Evolutionary conservation across 2,797 vertebrate species (phyloP).

Genomic region (Sebastes melanostomus): DNA sequence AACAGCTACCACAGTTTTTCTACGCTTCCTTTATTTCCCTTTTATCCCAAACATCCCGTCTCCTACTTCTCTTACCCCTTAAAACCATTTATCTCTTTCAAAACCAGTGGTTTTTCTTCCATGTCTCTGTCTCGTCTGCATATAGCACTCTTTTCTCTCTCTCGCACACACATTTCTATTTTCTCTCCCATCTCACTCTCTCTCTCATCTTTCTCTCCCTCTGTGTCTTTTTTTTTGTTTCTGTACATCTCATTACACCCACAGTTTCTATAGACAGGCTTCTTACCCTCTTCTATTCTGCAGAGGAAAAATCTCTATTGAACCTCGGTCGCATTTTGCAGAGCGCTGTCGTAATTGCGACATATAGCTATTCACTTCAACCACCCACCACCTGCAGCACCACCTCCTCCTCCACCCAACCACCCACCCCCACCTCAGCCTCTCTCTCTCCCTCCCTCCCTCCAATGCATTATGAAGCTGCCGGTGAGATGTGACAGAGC

Average conservation of each 20-base stretch:
- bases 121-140: background rate
- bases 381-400: constrained; percentile 27
- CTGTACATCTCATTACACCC: constrained; percentile 68
- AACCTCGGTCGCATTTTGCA: constrained; percentile 45
- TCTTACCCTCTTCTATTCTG: constrained; percentile 31
- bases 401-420: background rate
- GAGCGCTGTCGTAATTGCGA: constrained; percentile 52
- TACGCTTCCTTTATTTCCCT: background rate
- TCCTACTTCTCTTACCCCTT: background rate
- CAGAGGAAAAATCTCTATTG: constrained; percentile 60
- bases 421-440: background rate
- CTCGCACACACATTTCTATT: background rate
- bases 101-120: background rate
- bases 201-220: constrained; percentile 4
- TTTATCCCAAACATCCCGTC: background rate
- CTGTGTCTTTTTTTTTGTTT: constrained; percentile 3
- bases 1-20: background rate
- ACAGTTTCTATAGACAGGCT: constrained; percentile 57
- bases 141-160: background rate
- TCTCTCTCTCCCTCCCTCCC: background rate
- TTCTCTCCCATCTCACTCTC: constrained; percentile 7
- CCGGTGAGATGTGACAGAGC: constrained; percentile 52
- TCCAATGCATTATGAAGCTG: constrained; percentile 44
- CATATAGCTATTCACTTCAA: constrained; percentile 49
- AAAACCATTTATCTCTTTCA: constrained; percentile 2